Conservation (phyloP, 2,113 vertebrate genomes). For the Corythoichthys haematopterus region DNA sequence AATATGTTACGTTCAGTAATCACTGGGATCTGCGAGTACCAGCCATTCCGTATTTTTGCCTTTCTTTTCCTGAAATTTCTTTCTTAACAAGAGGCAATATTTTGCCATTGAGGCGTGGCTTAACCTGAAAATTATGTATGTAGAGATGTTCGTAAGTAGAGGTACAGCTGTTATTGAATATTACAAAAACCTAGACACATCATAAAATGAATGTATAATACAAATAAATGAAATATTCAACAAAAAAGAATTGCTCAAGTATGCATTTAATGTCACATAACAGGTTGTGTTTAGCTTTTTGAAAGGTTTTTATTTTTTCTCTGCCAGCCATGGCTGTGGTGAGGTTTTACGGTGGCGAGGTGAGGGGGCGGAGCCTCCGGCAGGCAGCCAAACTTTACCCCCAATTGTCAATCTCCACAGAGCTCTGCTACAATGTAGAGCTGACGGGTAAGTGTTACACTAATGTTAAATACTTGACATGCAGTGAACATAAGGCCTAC, state of each 20-base stretch:
- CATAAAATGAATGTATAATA: too few relatives aligned
- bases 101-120: too few relatives aligned
- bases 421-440: constrained; percentile 86
- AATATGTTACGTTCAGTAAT: too few relatives aligned
- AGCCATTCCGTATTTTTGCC: too few relatives aligned
- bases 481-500: background rate
- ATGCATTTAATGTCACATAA: background rate
- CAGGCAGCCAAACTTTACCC: constrained; percentile 62
- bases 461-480: background rate
- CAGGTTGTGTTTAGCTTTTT: background rate
- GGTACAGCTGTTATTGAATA: too few relatives aligned
- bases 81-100: too few relatives aligned
- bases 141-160: too few relatives aligned
- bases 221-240: background rate
- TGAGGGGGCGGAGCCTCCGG: constrained; percentile 48
- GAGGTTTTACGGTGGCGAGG: constrained; percentile 73
- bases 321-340: constrained; percentile 69
- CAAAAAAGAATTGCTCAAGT: background rate
- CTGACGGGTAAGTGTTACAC: constrained; percentile 73
- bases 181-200: too few relatives aligned
- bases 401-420: constrained; percentile 64
- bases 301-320: constrained; percentile 8
- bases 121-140: too few relatives aligned
- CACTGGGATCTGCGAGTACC: too few relatives aligned
- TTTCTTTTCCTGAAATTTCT: too few relatives aligned